These are phyloP conservation scores for Isotomurus palustris DNA, from an alignment of 2,888 invertebrate species.

Conservation along the genomic window DNA sequence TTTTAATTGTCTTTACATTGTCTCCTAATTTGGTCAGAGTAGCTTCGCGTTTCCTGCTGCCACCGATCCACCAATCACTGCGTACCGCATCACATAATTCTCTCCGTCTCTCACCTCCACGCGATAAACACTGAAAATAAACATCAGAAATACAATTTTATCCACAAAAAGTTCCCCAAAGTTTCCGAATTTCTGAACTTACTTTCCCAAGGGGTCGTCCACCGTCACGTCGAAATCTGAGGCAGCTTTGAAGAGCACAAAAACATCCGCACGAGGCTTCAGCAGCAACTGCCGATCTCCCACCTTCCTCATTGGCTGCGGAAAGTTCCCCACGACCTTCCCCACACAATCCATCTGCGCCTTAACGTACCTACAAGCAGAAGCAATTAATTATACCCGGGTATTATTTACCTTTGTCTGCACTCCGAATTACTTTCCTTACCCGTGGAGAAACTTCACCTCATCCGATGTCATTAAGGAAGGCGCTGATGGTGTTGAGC, in stretches of 20 bases:
- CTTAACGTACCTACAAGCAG: background rate
- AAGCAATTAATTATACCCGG: too few relatives aligned
- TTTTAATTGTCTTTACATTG: too few relatives aligned
- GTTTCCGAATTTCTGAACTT: background rate
- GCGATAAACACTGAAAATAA: too few relatives aligned
- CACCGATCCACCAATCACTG: too few relatives aligned
- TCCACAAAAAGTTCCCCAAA: background rate
- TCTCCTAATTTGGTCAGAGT: too few relatives aligned
- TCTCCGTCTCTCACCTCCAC: too few relatives aligned
- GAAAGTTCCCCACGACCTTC: background rate
- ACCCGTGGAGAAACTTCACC: slow-evolving; percentile 22
- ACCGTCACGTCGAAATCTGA: background rate
- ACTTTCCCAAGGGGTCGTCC: background rate
- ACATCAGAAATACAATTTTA: background rate
- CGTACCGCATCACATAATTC: too few relatives aligned
- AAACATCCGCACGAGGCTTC: background rate
- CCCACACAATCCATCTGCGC: background rate
- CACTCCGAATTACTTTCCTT: too few relatives aligned
- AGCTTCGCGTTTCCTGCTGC: too few relatives aligned
- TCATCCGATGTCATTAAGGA: slow-evolving; percentile 19
- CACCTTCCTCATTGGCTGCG: background rate
- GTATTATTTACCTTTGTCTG: too few relatives aligned
- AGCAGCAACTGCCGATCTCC: background rate
- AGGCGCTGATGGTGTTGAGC: slow-evolving; percentile 2
- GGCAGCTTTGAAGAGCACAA: background rate